Conservation (phyloP, 2,797 vertebrate species). For the Anguilla megastoma region DNA sequence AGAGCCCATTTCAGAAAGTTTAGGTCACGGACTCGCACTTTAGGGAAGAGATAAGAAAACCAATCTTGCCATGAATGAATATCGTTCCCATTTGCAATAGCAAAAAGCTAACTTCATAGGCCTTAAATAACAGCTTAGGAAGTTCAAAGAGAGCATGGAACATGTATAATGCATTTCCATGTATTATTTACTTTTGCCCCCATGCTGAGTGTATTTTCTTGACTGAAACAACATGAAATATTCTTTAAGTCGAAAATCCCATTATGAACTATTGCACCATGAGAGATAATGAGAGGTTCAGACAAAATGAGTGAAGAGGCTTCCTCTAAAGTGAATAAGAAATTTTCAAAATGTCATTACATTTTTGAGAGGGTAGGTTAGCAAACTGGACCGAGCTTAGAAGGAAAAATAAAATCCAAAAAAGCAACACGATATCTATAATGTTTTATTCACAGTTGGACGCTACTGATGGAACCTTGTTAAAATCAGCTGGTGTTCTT, state of each 20-base stretch:
- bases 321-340: background rate
- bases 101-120: background rate
- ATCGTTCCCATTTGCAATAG: slow-evolving; percentile 19
- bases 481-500: background rate
- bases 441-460: slow-evolving; percentile 1
- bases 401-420: background rate
- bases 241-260: slow-evolving; percentile 6
- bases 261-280: slow-evolving; percentile 3
- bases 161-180: background rate
- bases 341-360: background rate
- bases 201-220: slow-evolving; percentile 3
- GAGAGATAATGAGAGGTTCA: background rate
- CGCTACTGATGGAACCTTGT: background rate
- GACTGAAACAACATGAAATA: background rate
- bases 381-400: background rate
- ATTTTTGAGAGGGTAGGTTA: too few relatives aligned
- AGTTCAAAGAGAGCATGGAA: slow-evolving; percentile 15
- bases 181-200: background rate
- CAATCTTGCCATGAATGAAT: slow-evolving; percentile 18
- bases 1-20: slow-evolving; percentile 22
- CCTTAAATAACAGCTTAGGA: slow-evolving; percentile 10
- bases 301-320: background rate
- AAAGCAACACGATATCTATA: background rate
- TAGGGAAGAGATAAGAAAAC: slow-evolving; percentile 12
- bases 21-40: slow-evolving; percentile 23